Evolutionary conservation across 2,797 vertebrate genomes (phyloP).

Genomic region (Melopsittacus undulatus): DNA sequence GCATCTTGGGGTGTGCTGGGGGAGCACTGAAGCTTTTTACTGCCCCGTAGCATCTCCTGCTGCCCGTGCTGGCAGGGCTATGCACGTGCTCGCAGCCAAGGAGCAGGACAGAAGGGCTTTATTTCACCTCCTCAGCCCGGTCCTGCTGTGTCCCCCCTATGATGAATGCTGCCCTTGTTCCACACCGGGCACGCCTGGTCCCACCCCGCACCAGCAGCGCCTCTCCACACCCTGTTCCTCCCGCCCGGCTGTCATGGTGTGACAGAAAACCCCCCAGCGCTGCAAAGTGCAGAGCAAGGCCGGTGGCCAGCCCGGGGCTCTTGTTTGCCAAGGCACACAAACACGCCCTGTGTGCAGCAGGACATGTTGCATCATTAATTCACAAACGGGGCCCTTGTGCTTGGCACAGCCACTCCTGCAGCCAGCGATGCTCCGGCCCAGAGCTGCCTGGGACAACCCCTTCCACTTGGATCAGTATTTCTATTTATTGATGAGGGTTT

Average conservation of each 20-base stretch:
- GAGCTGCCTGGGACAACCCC: background rate
- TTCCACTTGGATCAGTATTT: background rate
- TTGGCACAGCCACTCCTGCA: fast-evolving
- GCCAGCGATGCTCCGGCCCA: fast-evolving
- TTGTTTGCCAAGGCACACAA: constrained; percentile 3
- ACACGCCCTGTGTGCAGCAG: background rate
- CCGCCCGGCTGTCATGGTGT: background rate
- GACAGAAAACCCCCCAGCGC: background rate
- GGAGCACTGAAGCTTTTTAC: fast-evolving
- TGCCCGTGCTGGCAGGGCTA: fast-evolving
- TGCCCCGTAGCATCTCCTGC: fast-evolving
- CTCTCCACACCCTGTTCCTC: background rate
- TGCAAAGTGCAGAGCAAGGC: background rate
- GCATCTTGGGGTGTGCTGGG: fast-evolving
- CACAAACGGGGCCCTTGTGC: background rate
- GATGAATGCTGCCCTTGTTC: background rate
- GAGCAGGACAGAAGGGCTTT: constrained; percentile 33
- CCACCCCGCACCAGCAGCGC: background rate
- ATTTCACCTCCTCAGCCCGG: background rate
- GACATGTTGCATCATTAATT: background rate
- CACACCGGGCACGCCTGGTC: background rate
- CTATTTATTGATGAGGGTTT: background rate
- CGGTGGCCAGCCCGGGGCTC: background rate
- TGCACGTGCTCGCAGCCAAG: fast-evolving
- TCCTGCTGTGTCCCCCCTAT: fast-evolving